Evolutionary conservation across 2,797 vertebrate genomes (phyloP), one percentile per base, ranked within the genome.

Genomic region (Champsocephalus esox): DNA sequence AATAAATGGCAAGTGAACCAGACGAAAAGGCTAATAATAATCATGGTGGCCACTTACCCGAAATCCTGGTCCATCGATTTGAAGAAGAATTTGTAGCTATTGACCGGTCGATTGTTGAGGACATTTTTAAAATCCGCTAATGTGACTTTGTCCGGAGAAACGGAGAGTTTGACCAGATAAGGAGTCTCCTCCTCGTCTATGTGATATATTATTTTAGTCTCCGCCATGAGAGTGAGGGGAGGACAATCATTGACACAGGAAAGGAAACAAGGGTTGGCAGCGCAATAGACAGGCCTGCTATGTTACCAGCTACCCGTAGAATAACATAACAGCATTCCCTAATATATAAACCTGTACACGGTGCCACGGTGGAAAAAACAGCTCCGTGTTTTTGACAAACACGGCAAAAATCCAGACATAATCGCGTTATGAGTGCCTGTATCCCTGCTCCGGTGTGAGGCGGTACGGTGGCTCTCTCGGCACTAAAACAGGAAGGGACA

Each of bases 41-140:
- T 44, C 62, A 57, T 38, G 52, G 73, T 44, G 67, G 61, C 50
- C 70, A 92, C 98, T 96, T 77, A 99, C 98, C 98, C 97, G 85
- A 99, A 99, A 96, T 99, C 98, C 95, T 98, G 97, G 92, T 99
- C 98, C 98, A 99, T 99, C 73, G 98, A 99, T 94, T 99, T 99
- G 94, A 99, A 99, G 95, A 98, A 99, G 94, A 99, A 99, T 96
- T 99, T 99, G 95, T 98, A 99, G 96, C 95, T 96, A 82, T 96
- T 96, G 91, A 96, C 95, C 16, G 98, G 97, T 64, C 97, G 96
- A 84, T 97, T 98, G 95, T 96, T 97, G 93, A 99, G 98, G 91
- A 99, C 98, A 97, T 96, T 96, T 96, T 99, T 99, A 90, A 99
- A 99, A 95, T 99, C 97, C 55, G 96, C 96, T 92, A 99, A 93